These are phyloP conservation scores for Phoenicopterus ruber DNA, from an alignment of 2,113 vertebrate species.

Conservation along the genomic window DNA sequence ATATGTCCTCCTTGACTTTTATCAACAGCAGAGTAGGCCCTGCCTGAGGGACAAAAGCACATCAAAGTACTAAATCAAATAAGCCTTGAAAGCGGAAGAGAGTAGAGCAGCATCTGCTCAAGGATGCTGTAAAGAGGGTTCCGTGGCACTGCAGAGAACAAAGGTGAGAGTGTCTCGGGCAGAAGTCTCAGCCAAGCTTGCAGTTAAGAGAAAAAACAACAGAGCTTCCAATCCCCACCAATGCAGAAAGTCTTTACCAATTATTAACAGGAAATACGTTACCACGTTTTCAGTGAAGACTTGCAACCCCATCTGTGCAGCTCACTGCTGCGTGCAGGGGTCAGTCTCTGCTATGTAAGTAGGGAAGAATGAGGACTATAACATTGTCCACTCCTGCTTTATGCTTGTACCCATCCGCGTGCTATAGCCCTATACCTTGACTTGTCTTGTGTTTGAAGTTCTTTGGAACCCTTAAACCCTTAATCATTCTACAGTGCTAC, in stretches of 20 bases:
- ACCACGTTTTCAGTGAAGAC: rapidly evolving
- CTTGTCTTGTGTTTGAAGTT: not conserved
- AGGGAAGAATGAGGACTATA: not conserved
- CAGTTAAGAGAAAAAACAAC: not conserved
- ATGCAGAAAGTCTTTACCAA: not conserved
- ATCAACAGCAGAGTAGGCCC: not conserved
- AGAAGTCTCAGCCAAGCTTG: not conserved
- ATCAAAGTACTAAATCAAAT: conserved; percentile 14
- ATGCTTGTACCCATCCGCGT: too few species aligned
- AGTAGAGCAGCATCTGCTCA: not conserved
- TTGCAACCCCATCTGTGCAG: not conserved
- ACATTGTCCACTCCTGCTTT: not conserved
- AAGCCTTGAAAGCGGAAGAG: not conserved
- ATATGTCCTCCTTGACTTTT: not conserved
- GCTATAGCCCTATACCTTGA: not conserved
- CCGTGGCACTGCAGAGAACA: not conserved
- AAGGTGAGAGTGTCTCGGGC: not conserved
- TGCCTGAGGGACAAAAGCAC: not conserved
- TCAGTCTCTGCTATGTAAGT: rapidly evolving
- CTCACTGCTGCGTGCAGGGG: not conserved
- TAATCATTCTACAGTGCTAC: too few species aligned
- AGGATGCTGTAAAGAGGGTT: not conserved
- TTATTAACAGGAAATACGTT: not conserved
- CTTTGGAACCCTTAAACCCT: not conserved
- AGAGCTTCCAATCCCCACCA: not conserved